These are phyloP conservation scores for Peromyscus attwateri DNA, from an alignment of 2,797 vertebrate species.

Conservation along the genomic window DNA sequence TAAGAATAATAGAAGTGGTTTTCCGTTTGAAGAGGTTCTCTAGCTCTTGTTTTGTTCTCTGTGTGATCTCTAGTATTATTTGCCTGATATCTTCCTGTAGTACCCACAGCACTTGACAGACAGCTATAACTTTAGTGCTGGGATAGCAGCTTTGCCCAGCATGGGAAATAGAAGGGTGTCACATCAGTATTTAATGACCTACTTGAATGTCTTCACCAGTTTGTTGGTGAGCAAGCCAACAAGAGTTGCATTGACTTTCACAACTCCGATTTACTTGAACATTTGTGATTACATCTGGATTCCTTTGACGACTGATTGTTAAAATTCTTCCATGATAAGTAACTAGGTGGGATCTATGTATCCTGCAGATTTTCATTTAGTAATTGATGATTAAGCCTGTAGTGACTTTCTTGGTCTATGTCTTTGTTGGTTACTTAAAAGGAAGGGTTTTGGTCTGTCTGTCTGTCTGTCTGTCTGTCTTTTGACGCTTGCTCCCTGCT, in stretches of 20 bases:
- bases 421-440: constrained; percentile 49
- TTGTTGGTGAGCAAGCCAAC: constrained; percentile 13
- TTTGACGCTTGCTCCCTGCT: not conserved
- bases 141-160: not conserved
- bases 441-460: not conserved
- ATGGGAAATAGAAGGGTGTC: not conserved
- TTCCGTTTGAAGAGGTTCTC: not conserved
- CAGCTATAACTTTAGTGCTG: not conserved
- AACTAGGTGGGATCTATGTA: constrained; percentile 3
- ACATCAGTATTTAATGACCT: not conserved
- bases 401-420: constrained; percentile 63
- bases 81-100: not conserved
- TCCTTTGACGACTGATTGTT: not conserved
- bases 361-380: not conserved
- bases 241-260: not conserved
- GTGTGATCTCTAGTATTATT: not conserved
- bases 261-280: constrained; percentile 2
- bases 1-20: constrained; percentile 1
- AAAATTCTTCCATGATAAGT: constrained; percentile 1
- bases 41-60: not conserved
- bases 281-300: constrained; percentile 24
- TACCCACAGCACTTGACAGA: not conserved
- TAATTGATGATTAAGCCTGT: constrained; percentile 49
- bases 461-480: not conserved
- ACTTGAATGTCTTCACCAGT: not conserved